These are phyloP conservation scores for Lottia scabra DNA, from an alignment of 2,888 invertebrate species.

Conservation along the genomic window DNA sequence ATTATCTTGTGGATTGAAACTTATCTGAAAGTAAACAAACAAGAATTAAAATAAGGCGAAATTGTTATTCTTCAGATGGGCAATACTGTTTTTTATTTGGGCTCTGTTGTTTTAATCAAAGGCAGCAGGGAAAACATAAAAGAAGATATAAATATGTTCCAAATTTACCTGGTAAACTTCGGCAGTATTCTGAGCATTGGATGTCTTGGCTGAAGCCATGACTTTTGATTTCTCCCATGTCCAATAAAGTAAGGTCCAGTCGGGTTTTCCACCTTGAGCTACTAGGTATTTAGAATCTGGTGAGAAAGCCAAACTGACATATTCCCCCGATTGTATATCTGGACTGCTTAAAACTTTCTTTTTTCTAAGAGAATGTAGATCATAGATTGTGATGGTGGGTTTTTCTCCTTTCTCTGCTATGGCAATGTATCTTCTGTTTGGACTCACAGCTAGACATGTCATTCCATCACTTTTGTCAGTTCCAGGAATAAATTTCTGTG, in stretches of 20 bases:
- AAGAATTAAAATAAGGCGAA: conserved; percentile 1
- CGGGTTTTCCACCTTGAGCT: conserved; percentile 85
- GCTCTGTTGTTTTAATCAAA: no score
- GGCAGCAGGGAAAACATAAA: no score
- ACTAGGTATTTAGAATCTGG: conserved; percentile 85
- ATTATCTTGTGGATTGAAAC: conserved; percentile 82
- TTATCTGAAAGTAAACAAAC: conserved; percentile 72
- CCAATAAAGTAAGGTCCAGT: conserved; percentile 84
- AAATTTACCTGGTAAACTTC: conserved; percentile 74
- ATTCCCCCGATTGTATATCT: conserved; percentile 73
- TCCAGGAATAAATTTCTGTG: conserved; percentile 70
- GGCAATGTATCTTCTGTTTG: conserved; percentile 69
- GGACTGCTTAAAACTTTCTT: conserved; percentile 68
- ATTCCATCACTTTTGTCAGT: conserved; percentile 69
- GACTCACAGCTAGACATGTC: conserved; percentile 69
- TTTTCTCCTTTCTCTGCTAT: conserved; percentile 69
- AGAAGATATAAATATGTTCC: no score
- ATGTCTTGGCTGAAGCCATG: conserved; percentile 80
- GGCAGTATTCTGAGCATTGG: conserved; percentile 71
- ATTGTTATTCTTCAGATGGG: no score
- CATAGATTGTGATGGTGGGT: conserved; percentile 70
- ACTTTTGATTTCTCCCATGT: conserved; percentile 86
- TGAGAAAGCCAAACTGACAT: conserved; percentile 82
- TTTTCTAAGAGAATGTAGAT: conserved; percentile 69
- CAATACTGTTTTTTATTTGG: no score